Conservation (phyloP, 1,140 invertebrate species). For the Phocides pigmalion region DNA sequence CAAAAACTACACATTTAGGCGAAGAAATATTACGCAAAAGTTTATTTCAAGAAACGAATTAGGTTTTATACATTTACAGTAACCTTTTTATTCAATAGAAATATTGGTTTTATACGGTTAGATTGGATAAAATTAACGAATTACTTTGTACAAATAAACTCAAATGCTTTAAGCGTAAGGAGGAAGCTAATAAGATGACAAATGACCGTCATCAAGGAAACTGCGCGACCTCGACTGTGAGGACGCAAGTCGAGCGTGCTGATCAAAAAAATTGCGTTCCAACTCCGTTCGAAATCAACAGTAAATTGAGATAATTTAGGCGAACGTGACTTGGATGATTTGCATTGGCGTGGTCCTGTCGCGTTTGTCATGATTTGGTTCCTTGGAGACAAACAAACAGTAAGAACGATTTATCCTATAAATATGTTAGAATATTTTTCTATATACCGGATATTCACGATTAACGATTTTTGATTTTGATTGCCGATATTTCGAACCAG, state of each 20-base stretch:
- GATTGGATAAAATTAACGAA: not conserved
- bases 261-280: constrained; percentile 8
- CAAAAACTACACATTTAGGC: no score
- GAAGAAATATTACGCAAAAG: no score
- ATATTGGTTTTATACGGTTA: not conserved
- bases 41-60: no score
- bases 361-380: not conserved
- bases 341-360: constrained; percentile 2
- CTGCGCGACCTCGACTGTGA: constrained; percentile 42
- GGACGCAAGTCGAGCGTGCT: constrained; percentile 50
- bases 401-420: not conserved
- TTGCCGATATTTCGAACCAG: no score
- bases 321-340: constrained; percentile 21
- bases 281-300: not conserved
- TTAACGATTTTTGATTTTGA: not conserved
- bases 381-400: constrained; percentile 10
- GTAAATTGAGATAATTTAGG: constrained; percentile 13
- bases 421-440: no score
- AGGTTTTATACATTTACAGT: no score
- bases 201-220: constrained; percentile 44
- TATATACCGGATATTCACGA: no score
- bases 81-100: no score
- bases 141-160: not conserved
- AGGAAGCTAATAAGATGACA: constrained; percentile 26
- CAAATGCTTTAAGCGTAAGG: constrained; percentile 7